phyloP scores from a whole-genome alignment of 2,797 vertebrate genomes.

The Odontamblyopus lacepedii region DNA sequence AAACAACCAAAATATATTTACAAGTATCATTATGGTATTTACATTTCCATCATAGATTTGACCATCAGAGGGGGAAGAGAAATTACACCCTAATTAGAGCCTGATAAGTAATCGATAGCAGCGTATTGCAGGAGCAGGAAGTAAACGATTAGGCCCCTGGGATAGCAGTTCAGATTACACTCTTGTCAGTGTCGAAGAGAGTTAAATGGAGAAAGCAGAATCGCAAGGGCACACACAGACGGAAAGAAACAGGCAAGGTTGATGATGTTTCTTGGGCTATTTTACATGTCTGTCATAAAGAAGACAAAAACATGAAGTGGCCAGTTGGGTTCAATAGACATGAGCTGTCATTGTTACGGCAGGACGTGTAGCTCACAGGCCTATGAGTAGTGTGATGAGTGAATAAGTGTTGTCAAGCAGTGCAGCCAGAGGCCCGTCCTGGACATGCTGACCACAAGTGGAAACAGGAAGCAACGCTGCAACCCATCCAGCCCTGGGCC shows the following conservation, averaged over 20 bases:
- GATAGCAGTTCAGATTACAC: slow-evolving; percentile 94
- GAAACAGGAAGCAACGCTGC: slow-evolving; percentile 71
- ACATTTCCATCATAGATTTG: slow-evolving; percentile 89
- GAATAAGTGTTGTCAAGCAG: slow-evolving; percentile 53
- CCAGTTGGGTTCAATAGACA: slow-evolving; percentile 51
- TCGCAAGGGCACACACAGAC: slow-evolving; percentile 20
- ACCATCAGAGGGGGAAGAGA: slow-evolving; percentile 81
- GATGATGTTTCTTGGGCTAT: neutral
- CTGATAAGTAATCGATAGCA: slow-evolving; percentile 97
- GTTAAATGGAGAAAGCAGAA: slow-evolving; percentile 29
- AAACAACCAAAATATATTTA: slow-evolving; percentile 84
- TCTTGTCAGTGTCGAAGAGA: slow-evolving; percentile 80
- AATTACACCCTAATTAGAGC: slow-evolving; percentile 92
- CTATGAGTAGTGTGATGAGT: slow-evolving; percentile 53
- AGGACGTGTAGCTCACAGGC: slow-evolving; percentile 56
- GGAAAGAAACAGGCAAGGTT: neutral
- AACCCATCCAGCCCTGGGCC: slow-evolving; percentile 51
- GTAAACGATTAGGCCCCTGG: slow-evolving; percentile 91
- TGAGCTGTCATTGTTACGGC: slow-evolving; percentile 32
- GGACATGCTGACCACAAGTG: slow-evolving; percentile 73
- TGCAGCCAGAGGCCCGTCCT: slow-evolving; percentile 57
- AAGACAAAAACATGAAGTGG: slow-evolving; percentile 18
- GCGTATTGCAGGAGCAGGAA: slow-evolving; percentile 94
- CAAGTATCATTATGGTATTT: slow-evolving; percentile 91
- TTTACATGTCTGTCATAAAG: slow-evolving; percentile 21